Conservation (phyloP, 1,140 invertebrate genomes). For the Periplaneta americana region DNA sequence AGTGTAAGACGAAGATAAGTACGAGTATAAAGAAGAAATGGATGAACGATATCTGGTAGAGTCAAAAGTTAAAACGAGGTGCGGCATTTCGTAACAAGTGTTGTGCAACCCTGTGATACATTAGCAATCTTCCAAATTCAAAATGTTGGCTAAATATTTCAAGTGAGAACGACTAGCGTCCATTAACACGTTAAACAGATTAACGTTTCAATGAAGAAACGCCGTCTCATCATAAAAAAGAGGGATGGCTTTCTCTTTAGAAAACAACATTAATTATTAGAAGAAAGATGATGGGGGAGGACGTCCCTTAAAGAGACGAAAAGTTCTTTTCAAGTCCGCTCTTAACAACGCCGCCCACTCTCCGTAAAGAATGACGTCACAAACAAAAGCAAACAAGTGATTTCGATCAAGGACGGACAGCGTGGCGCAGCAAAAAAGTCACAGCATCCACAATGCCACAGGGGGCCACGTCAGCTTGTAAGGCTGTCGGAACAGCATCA, state of each 20-base stretch:
- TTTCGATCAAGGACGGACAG: background rate
- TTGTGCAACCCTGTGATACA: background rate
- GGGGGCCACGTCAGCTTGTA: too few relatives aligned
- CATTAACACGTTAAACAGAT: background rate
- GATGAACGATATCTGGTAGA: too few relatives aligned
- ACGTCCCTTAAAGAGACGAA: background rate
- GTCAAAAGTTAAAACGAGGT: too few relatives aligned
- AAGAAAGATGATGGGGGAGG: background rate
- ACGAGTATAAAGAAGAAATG: too few relatives aligned
- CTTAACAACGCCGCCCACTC: too few relatives aligned
- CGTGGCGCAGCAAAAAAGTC: background rate
- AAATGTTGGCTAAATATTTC: background rate
- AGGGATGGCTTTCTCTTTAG: background rate
- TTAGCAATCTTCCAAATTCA: background rate
- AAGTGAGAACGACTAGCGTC: background rate
- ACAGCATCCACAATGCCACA: background rate
- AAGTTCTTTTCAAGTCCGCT: background rate
- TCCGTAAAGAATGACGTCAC: background rate
- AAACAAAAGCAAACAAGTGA: background rate
- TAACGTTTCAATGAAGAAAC: background rate
- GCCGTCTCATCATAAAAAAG: background rate
- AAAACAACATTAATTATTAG: background rate
- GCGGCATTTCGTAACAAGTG: background rate
- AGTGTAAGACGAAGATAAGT: too few relatives aligned
- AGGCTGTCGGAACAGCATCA: too few relatives aligned